Conservation (phyloP, 92 coral and sea anemone species). For the Parazoanthus swiftii region DNA sequence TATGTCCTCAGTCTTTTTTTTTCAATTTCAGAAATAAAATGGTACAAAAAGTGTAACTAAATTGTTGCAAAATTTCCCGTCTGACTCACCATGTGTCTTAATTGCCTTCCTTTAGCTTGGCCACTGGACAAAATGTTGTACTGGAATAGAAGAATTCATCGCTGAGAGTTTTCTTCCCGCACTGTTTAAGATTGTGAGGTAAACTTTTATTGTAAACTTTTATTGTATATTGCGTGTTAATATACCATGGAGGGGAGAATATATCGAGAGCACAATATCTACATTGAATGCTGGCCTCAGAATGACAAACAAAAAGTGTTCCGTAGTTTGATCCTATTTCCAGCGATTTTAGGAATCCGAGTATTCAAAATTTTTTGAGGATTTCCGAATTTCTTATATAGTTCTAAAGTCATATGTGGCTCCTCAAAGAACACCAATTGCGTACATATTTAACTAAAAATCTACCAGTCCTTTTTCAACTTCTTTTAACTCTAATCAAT, state of each 20-base stretch:
- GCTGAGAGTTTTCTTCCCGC: constrained; percentile 80
- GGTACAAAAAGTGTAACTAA: no score
- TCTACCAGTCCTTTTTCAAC: not conserved
- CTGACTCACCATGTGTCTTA: not conserved
- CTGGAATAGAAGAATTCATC: constrained; percentile 78
- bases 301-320: not conserved
- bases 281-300: no score
- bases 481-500: not conserved
- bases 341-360: no score
- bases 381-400: no score
- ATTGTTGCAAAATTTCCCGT: no score
- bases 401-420: no score
- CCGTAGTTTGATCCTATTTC: not conserved
- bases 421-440: not conserved
- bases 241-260: not conserved
- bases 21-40: no score
- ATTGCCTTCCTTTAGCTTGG: constrained; percentile 58
- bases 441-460: no score
- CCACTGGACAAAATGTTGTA: constrained; percentile 77
- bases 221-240: no score
- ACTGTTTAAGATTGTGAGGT: constrained; percentile 88
- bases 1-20: not conserved
- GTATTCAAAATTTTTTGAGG: no score
- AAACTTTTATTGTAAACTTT: not conserved
- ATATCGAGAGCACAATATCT: no score